These are phyloP conservation scores for Phenganax marumi DNA, from an alignment of 92 coral and sea anemone species.

Conservation along the genomic window DNA sequence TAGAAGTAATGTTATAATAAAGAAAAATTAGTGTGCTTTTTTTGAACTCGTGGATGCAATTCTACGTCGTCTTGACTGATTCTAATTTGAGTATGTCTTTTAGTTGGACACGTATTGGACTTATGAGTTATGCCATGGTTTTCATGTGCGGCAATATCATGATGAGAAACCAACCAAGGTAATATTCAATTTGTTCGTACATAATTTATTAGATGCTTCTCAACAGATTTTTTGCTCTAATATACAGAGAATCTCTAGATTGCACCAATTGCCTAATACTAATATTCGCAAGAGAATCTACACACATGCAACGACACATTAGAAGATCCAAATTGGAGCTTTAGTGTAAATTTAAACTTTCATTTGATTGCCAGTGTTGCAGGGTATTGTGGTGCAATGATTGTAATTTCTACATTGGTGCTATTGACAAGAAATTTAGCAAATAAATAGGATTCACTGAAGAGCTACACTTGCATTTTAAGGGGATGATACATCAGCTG, in stretches of 20 bases:
- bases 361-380: too few species aligned
- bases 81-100: background rate
- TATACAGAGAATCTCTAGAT: background rate
- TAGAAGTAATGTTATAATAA: background rate
- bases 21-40: background rate
- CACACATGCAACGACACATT: background rate
- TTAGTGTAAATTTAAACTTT: too few species aligned
- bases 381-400: too few species aligned
- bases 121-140: conserved; percentile 90
- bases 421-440: too few species aligned
- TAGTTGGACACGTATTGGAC: conserved; percentile 96
- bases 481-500: too few species aligned
- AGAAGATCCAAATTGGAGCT: too few species aligned
- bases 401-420: too few species aligned
- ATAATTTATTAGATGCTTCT: too few species aligned
- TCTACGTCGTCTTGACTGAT: background rate
- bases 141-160: conserved; percentile 87
- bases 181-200: background rate
- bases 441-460: too few species aligned
- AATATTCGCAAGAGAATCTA: too few species aligned
- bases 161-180: conserved; percentile 78
- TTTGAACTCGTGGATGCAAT: background rate
- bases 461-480: too few species aligned
- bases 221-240: background rate
- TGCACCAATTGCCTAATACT: background rate